Evolutionary conservation across 2,113 vertebrate species (phyloP), one percentile per base, ranked within the genome.

Genomic region (Oncorhynchus kisutch): DNA sequence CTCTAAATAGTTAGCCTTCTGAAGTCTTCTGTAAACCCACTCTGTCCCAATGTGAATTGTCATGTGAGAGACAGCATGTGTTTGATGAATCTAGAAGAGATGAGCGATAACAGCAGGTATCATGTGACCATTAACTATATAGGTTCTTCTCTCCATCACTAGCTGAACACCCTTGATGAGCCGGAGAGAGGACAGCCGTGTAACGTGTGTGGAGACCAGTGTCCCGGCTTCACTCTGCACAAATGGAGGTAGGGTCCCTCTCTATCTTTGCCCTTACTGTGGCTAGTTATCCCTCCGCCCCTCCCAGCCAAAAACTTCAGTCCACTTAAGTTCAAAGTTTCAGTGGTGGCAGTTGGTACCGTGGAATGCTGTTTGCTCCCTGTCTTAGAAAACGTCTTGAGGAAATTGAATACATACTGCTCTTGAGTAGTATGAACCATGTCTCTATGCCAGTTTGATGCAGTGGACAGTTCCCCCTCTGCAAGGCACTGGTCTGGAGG

Each of bases 181-280:
- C 91, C 88, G 5, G 95, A 95, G 87, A 91, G 95, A 91, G 95
- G 95, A 81, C 95, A 96, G 78, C 94, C 95, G 2, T 98, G 96
- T 77, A 90, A 84, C 85, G 88, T 86, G 80, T 99, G 96, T 75
- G 95, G 96, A 81, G 96, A 97, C 24, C 95, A 95, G 91, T 99
- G 97, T 73, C 97, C 97, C 0, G 97, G 97, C 75, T 97, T 99
- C 39, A 89, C 92, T 71, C 89, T 98, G 92, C 97, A 99, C 85
- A 93, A 94, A 92, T 99, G 97, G 97, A 98, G 97, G 97, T 98
- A 96, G 70, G 73, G 74, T n/a, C 6, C n/a, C 39, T 25, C 54
- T 27, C 27, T 13, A 18, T 20, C 51, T 39, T 18, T 45, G 7
- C 31, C 14, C 20, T 39, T 1, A 34, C 16, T 3, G 3, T 68